Base-by-base conservation (phyloP, 2,113 vertebrate species). In the Setophaga coronata region DNA sequence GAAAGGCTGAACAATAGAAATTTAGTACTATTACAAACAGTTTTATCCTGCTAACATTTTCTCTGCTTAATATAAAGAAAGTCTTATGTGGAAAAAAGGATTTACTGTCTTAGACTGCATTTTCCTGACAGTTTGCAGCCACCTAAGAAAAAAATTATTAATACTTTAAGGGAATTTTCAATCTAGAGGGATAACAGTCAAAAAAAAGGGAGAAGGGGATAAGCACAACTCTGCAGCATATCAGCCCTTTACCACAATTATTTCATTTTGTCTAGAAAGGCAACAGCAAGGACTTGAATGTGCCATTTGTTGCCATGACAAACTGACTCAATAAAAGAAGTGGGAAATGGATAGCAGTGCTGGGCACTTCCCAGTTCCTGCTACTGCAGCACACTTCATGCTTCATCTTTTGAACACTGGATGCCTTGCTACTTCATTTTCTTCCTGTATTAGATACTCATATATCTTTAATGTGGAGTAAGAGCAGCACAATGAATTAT, bases 401-500 rank as follows among this genome's bases (percentile, higher is more conserved):
- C 76, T 29, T 78, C 85, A 86, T 86, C 88, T 94, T 88, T 56
- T 25, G 79, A 86, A 70, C 28, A 38, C 33, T 29, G 71, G 51
- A 76, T 60, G 74, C 74, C 58, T 77, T 20, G 51, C 90, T 71
- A 61, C 90, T 93, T 93, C 76, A 62, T 83, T 92, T 95, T 93
- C 82, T 74, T 83, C 50, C 18, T 64, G 60, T 95, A 92, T 96
- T 93, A 94, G 87, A 83, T 67, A 90, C 90, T 96, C 96, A 97
- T 97, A 84, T 94, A 97, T 96, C 95, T 95, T 95, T 96, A 93
- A 97, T 95, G 92, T 48, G 79, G 72, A 94, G 90, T 94, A 96
- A 96, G 82, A 96, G 96, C 95, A 96, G 95, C 53, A 66, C n/a
- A 60, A 96, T 97, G 88, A 94, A 96, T 96, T 96, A 96, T 96